phyloP scores from a whole-genome alignment of 1,140 invertebrate species.

The Ceratina calcarata region DNA sequence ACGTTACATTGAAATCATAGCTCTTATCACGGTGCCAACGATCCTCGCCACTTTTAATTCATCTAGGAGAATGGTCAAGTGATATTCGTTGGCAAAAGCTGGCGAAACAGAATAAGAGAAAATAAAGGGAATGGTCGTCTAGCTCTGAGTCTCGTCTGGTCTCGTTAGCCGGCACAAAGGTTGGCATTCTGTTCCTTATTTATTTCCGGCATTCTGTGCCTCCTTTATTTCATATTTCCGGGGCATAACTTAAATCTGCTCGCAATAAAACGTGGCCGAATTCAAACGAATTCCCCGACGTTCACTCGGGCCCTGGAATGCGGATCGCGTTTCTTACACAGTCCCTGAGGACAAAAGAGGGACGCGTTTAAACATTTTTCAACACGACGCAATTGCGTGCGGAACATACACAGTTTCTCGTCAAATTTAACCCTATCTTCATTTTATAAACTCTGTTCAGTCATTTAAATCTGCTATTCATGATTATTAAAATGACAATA shows the following conservation, averaged over 20 bases:
- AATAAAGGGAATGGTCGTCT: not conserved
- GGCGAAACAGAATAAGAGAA: too few relatives aligned
- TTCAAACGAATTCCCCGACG: not conserved
- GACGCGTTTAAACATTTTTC: not conserved
- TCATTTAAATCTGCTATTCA: too few relatives aligned
- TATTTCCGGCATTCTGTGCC: conserved; percentile 7
- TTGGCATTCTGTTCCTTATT: conserved; percentile 17
- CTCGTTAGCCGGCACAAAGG: conserved; percentile 26
- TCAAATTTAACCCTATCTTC: too few relatives aligned
- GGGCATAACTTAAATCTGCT: conserved; percentile 18
- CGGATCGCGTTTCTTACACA: not conserved
- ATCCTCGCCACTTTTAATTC: conserved; percentile 1
- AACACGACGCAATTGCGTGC: not conserved
- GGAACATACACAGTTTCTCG: too few relatives aligned
- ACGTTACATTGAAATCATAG: not conserved
- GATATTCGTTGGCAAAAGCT: not conserved
- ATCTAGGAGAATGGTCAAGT: not conserved
- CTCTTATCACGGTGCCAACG: not conserved
- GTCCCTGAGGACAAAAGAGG: not conserved
- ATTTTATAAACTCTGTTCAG: too few relatives aligned
- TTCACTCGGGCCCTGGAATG: not conserved
- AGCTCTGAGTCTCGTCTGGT: not conserved
- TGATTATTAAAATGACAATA: too few relatives aligned
- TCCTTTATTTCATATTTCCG: not conserved
- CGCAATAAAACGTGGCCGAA: not conserved